Evolutionary conservation across 2,888 invertebrate genomes (phyloP), one percentile per base, ranked within the genome.

Genomic region (Heliconius charithonia): DNA sequence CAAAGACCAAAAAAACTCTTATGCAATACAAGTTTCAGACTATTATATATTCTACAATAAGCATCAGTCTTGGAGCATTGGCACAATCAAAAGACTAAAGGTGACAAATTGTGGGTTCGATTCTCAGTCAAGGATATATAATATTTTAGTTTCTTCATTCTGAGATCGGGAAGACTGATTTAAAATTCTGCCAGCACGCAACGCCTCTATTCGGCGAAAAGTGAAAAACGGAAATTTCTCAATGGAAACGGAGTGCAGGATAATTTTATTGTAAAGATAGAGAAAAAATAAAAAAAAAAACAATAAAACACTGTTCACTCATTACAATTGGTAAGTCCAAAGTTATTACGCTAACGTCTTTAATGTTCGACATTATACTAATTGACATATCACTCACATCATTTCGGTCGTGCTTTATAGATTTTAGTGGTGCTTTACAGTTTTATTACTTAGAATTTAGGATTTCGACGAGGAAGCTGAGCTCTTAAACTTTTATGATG

Each of bases 341-440:
- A 62, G 74, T 80, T 75, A 77, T 81, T 79, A 79, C 78, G 76
- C 83, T 82, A 84, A 85, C 85, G 83, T 83, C 84, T 91, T 89
- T 90, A 90, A 86, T 85, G 87, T 84, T 79, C 78, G 75, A 86
- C 83, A 86, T 91, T 89, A 90, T 90, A 89, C 87, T 91, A 91
- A 92, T 91, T 91, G 90, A 91, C 89, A 89, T 87, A 88, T 90
- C 86, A 77, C 59, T 73, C 73, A 66, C 41, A 45, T 72, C 37
- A 41, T 76, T 65, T 16, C 41, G 63, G 62, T 63, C 19, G 62
- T 63, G 63, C 74, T 74, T 74, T 74, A 74, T 63, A 74, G 74
- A 63, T 63, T 63, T 74, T 63, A 74, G 63, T 65, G 74, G 63
- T 45, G 62, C 63, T 74, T 74, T 41, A 41, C 10, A 45, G 63